Percentiles rank a stretch among this genome's conserved stretches.
Conservation (phyloP, 2,113 vertebrate genomes). For the Semnopithecus entellus region DNA sequence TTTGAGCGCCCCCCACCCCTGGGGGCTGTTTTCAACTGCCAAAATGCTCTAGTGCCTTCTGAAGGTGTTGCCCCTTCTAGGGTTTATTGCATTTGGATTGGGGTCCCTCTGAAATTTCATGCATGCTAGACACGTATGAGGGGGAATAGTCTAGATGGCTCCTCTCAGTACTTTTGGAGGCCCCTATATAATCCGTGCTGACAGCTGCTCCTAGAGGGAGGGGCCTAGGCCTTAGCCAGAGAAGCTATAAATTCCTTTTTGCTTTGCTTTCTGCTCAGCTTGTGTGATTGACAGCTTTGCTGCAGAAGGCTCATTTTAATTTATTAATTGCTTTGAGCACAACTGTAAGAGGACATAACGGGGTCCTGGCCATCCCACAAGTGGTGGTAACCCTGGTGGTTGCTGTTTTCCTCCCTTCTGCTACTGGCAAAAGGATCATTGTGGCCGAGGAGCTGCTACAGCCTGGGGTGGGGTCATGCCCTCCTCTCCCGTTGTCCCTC, state of each 20-base stretch:
- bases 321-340: conserved; percentile 73
- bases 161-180: background rate
- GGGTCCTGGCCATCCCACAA: conserved; percentile 16
- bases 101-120: conserved; percentile 23
- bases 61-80: conserved; percentile 24
- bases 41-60: conserved; percentile 48
- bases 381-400: conserved; percentile 49
- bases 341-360: conserved; percentile 57
- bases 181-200: background rate
- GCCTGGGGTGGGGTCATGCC: conserved; percentile 60
- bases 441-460: conserved; percentile 75
- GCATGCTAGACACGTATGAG: background rate
- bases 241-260: background rate
- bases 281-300: conserved; percentile 44
- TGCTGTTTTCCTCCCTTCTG: conserved; percentile 49
- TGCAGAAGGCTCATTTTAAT: conserved; percentile 68
- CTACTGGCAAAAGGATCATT: conserved; percentile 38
- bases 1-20: background rate
- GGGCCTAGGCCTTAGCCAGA: background rate
- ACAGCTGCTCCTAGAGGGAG: conserved; percentile 51
- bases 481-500: conserved; percentile 38
- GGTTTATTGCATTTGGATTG: conserved; percentile 45
- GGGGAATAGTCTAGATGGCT: background rate
- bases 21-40: conserved; percentile 38
- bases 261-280: conserved; percentile 69